Base-by-base conservation (phyloP, 2,797 vertebrate species). In the Serranus cabrilla region DNA sequence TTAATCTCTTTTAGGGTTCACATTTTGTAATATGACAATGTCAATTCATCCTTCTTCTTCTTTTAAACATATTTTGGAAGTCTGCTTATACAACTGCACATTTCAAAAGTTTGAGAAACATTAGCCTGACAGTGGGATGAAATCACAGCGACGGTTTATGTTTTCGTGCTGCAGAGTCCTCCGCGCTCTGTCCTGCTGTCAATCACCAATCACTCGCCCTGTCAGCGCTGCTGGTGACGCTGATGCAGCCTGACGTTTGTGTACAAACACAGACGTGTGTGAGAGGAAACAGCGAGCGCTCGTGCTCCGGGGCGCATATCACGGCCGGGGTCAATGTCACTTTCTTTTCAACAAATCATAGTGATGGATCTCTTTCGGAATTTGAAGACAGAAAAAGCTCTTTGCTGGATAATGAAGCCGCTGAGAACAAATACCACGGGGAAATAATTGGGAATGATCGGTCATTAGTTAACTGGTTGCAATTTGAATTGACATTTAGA, bases 401-500 rank as follows among this genome's bases (percentile, higher is more conserved):
- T 51, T 59, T 0, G 68, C 70, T 80, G 50, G 13, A 51, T 67
- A n/a, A 55, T 40, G 77, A 83, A 73, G 58, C 57, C 57, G 5
- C 65, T 37, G 54, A 60, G 71, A 74, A 63, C 77, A 70, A 84
- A 87, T 46, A 50, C 68, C 71, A 49, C 14, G 0, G 54, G 77
- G 67, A 42, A 69, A 79, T 80, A 59, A 84, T 59, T 37, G 60
- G 67, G 73, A 80, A 75, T 40, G 65, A 84, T 74, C 40, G 5
- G 70, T 58, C 42, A 17, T 72, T 78, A 52, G 66, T 62, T 46
- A 89, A 80, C 12, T 17, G 49, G 57, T 47, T 17, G 73, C 52
- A 71, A 76, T 80, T 87, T 82, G 73, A 86, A 80, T 39, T 71
- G 87, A 78, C 82, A 76, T 86, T 73, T 80, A n/a, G 47, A 78